Conservation (phyloP, 2,797 vertebrate species). For the Notamacropus eugenii region DNA sequence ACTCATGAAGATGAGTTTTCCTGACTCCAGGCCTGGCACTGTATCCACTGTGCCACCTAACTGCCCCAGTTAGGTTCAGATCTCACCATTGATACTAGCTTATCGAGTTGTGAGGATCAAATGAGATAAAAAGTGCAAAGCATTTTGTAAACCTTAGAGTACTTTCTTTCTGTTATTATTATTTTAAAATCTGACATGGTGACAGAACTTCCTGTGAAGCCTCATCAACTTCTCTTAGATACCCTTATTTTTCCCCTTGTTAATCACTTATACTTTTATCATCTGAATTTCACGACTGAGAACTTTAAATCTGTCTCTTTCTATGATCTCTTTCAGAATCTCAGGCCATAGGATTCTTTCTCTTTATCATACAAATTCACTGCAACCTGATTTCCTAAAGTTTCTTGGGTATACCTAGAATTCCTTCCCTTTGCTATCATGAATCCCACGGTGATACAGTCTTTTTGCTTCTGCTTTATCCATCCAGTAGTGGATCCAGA, state of each 20-base stretch:
- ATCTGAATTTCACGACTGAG: not conserved
- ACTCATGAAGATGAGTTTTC: not conserved
- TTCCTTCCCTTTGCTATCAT: not conserved
- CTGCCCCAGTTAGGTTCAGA: too few species aligned
- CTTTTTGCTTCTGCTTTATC: not conserved
- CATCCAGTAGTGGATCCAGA: not conserved
- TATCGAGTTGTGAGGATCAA: too few species aligned
- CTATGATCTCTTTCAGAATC: not conserved
- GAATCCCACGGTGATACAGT: not conserved
- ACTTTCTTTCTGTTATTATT: too few species aligned
- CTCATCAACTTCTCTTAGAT: not conserved
- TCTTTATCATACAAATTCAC: not conserved
- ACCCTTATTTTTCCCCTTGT: not conserved
- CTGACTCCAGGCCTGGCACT: not conserved
- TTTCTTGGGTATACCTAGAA: not conserved
- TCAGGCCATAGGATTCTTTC: not conserved
- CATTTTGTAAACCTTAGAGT: too few species aligned
- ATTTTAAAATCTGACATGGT: too few species aligned
- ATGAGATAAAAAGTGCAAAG: too few species aligned
- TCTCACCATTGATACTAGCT: too few species aligned
- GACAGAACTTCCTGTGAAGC: too few species aligned
- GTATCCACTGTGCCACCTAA: not conserved
- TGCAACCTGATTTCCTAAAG: not conserved
- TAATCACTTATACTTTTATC: not conserved
- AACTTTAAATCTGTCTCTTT: not conserved